Evolutionary conservation across 2,113 vertebrate species (phyloP).

Genomic region (Abramis brama): DNA sequence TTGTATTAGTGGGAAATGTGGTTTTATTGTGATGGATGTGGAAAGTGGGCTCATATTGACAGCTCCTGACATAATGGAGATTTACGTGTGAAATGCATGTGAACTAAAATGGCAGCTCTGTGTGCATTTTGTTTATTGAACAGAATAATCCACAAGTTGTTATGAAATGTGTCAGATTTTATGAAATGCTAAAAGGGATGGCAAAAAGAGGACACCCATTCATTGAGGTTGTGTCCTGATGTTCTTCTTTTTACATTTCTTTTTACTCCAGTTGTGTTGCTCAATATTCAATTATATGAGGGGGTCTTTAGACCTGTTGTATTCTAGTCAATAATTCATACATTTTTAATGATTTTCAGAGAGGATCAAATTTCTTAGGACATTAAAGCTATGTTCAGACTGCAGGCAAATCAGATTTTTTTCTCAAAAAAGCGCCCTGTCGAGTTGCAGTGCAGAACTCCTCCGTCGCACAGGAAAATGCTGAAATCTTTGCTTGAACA

Average conservation of each 20-base stretch:
- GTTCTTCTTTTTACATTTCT: no score
- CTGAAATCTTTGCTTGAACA: no score
- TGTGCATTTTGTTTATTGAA: conserved; percentile 1
- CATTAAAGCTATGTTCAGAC: not conserved
- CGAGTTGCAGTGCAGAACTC: no score
- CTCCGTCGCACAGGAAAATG: no score
- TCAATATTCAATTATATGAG: not conserved
- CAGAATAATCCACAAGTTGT: not conserved
- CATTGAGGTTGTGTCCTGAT: not conserved
- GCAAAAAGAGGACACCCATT: not conserved
- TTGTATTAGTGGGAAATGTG: not conserved
- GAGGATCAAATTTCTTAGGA: not conserved
- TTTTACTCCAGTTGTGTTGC: not conserved
- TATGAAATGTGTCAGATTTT: not conserved
- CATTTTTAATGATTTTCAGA: not conserved
- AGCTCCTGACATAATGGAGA: conserved; percentile 2
- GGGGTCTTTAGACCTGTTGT: not conserved
- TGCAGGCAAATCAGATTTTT: no score
- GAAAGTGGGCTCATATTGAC: conserved; percentile 2
- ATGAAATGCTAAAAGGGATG: not conserved
- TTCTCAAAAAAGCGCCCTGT: no score
- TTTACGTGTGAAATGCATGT: not conserved
- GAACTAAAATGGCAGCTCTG: not conserved
- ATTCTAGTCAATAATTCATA: not conserved
- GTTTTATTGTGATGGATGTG: conserved; percentile 11